Percentiles rank a stretch among this genome's conserved stretches.
Evolutionary conservation across 2,888 invertebrate species (phyloP).

Genomic region (Acleris holmiana): DNA sequence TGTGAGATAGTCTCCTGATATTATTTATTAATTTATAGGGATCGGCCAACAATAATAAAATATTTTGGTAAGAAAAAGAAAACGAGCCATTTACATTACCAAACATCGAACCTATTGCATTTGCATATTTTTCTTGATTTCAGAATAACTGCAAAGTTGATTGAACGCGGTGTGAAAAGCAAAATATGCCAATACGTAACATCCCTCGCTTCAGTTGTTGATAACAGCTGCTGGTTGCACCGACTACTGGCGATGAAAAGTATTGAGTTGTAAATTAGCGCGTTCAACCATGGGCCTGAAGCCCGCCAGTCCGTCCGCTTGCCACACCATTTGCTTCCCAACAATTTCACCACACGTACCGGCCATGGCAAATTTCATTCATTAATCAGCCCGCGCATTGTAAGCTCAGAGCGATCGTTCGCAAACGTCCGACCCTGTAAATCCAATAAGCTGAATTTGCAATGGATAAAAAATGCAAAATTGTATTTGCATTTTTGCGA

Average conservation of each 20-base stretch:
- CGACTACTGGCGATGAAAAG: constrained; percentile 58
- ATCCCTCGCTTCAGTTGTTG: constrained; percentile 57
- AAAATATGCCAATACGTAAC: constrained; percentile 42
- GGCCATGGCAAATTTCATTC: constrained; percentile 50
- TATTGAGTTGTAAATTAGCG: constrained; percentile 69
- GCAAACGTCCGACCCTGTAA: constrained; percentile 42
- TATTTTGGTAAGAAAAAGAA: too few species aligned
- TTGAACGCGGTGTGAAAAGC: background rate
- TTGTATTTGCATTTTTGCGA: too few species aligned
- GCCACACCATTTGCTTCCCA: constrained; percentile 65
- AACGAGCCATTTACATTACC: too few species aligned
- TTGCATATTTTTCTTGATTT: background rate
- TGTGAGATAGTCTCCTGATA: too few species aligned
- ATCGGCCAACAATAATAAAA: too few species aligned
- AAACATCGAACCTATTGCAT: too few species aligned
- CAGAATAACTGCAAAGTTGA: background rate
- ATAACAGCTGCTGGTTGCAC: constrained; percentile 52
- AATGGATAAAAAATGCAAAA: too few species aligned
- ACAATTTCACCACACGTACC: constrained; percentile 53
- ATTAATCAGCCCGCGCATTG: constrained; percentile 52
- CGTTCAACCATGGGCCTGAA: constrained; percentile 64
- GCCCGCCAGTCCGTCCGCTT: constrained; percentile 58
- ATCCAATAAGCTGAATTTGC: background rate
- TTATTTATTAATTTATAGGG: too few species aligned
- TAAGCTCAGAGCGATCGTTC: constrained; percentile 48